phyloP scores from a whole-genome alignment of 1,140 invertebrate species.

The Lasioglossum baleicum region DNA sequence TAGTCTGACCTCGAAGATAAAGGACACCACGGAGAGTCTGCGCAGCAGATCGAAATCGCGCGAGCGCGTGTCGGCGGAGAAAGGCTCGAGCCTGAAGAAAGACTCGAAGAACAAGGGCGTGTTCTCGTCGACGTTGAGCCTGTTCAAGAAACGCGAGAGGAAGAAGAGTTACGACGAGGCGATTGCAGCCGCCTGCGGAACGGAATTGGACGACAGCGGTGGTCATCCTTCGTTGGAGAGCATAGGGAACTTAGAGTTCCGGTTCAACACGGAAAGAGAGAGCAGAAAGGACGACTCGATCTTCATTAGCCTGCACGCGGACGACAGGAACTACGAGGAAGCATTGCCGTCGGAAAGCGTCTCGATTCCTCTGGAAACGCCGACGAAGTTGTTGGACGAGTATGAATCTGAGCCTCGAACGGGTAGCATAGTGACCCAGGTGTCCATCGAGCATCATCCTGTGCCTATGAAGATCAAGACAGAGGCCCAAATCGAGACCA shows the following conservation, averaged over 20 bases:
- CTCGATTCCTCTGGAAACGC: constrained; percentile 75
- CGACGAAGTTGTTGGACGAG: constrained; percentile 74
- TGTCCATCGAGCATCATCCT: constrained; percentile 70
- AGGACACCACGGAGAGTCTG: constrained; percentile 75
- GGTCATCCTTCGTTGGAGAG: constrained; percentile 71
- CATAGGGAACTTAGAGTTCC: constrained; percentile 77
- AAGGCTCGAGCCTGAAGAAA: constrained; percentile 71
- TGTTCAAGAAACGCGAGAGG: constrained; percentile 79
- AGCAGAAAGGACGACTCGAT: constrained; percentile 69
- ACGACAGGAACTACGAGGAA: constrained; percentile 70
- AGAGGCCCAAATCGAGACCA: constrained; percentile 69
- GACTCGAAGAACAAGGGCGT: constrained; percentile 78
- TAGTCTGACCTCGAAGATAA: constrained; percentile 75
- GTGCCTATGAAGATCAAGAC: constrained; percentile 64
- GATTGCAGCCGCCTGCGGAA: constrained; percentile 38
- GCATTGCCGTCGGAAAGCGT: constrained; percentile 74
- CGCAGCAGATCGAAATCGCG: constrained; percentile 73
- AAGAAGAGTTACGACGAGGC: constrained; percentile 76
- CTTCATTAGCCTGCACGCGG: constrained; percentile 73
- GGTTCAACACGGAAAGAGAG: constrained; percentile 72
- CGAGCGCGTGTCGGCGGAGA: constrained; percentile 68
- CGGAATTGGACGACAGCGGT: constrained; percentile 7
- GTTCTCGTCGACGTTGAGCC: constrained; percentile 78
- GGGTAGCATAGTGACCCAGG: constrained; percentile 71
- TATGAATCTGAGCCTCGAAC: constrained; percentile 65